Evolutionary conservation across 2,888 invertebrate species (phyloP).

Genomic region (Drosophila niveifrons): DNA sequence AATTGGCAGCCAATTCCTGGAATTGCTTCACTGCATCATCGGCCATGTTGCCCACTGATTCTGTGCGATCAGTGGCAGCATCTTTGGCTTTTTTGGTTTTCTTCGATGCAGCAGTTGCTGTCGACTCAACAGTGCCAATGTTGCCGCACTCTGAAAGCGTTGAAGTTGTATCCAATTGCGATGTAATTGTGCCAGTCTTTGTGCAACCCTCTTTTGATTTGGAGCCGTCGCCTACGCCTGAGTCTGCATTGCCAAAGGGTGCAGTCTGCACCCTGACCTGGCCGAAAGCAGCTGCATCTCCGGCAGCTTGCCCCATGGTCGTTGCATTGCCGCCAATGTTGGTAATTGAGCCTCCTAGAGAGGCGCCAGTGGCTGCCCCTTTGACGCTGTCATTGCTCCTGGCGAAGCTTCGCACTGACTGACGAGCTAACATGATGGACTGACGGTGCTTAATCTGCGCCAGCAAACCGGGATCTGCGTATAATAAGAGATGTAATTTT

Average conservation of each 20-base stretch:
- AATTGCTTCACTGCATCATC: conserved; percentile 58
- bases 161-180: conserved; percentile 22
- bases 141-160: conserved; percentile 25
- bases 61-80: not conserved
- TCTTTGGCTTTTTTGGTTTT: not conserved
- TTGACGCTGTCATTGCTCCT: conserved; percentile 35
- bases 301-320: not conserved
- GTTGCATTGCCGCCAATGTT: conserved; percentile 6
- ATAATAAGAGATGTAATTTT: no score
- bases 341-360: conserved; percentile 33
- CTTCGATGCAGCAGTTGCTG: not conserved
- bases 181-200: conserved; percentile 24
- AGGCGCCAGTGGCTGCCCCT: conserved; percentile 6
- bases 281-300: conserved; percentile 5
- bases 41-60: conserved; percentile 1
- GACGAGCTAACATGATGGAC: not conserved
- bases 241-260: conserved; percentile 3
- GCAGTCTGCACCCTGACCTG: conserved; percentile 26
- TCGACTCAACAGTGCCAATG: conserved; percentile 24
- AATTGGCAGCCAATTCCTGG: conserved; percentile 51
- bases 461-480: not conserved
- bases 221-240: not conserved
- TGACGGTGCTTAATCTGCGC: conserved; percentile 12
- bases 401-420: conserved; percentile 38
- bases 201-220: conserved; percentile 11